A percentile compares a stretch with the other conserved stretches of the same genome.
Evolutionary conservation across 2,888 invertebrate species (phyloP).

Genomic region (Atrina japonica): DNA sequence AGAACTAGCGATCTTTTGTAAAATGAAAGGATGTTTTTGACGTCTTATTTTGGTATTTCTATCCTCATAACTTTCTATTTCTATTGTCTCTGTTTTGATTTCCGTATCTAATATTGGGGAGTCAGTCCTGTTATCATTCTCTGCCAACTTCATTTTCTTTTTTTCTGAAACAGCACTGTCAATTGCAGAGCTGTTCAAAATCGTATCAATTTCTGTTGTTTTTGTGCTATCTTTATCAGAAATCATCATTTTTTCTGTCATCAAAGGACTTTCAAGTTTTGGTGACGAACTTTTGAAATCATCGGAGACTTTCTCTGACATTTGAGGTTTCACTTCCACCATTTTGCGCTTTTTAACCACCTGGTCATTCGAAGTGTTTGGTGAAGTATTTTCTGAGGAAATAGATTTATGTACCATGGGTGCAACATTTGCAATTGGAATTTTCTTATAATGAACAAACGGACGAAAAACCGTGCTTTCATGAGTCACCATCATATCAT

Average conservation of each 20-base stretch:
- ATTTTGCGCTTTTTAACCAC: slow-evolving; percentile 2
- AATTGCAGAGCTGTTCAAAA: too few species aligned
- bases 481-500: slow-evolving; percentile 45
- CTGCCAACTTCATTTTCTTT: too few species aligned
- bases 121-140: background rate
- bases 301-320: too few species aligned
- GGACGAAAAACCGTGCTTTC: slow-evolving; percentile 30
- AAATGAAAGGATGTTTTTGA: background rate
- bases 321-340: too few species aligned
- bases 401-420: slow-evolving; percentile 43
- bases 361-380: background rate
- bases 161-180: too few species aligned
- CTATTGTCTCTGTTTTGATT: too few species aligned
- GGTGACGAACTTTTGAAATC: too few species aligned
- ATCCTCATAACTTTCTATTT: too few species aligned
- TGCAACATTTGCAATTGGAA: slow-evolving; percentile 51
- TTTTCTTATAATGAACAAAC: slow-evolving; percentile 31
- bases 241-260: too few species aligned
- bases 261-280: too few species aligned
- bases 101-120: background rate
- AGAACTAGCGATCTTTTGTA: background rate
- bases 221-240: too few species aligned
- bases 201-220: too few species aligned
- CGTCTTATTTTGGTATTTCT: background rate
- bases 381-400: slow-evolving; percentile 7